Evolutionary conservation across 2,888 invertebrate species (phyloP).

Genomic region (Mimumesa dahlbomi): DNA sequence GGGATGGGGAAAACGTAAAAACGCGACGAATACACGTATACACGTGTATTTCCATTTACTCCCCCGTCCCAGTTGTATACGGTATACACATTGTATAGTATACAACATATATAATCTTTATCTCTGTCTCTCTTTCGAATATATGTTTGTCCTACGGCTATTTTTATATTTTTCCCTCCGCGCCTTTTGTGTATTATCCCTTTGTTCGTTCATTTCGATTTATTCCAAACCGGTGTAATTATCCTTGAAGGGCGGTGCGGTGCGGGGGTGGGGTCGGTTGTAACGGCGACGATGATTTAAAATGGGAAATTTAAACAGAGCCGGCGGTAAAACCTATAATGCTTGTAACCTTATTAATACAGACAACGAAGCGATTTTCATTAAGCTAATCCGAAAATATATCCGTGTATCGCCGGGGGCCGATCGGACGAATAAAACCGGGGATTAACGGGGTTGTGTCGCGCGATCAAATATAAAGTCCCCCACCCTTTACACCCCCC

Average conservation of each 20-base stretch:
- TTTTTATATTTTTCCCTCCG: constrained; percentile 3
- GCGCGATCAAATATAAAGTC: constrained; percentile 23
- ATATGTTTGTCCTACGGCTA: neutral
- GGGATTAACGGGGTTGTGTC: constrained; percentile 8
- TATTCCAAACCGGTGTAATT: constrained; percentile 36
- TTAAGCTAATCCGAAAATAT: constrained; percentile 37
- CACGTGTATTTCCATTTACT: no score
- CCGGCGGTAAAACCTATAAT: constrained; percentile 9
- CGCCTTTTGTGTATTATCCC: neutral
- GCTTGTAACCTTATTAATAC: constrained; percentile 49
- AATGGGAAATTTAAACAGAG: constrained; percentile 37
- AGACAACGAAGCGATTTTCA: constrained; percentile 42
- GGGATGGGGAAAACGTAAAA: neutral
- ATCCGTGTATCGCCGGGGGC: neutral
- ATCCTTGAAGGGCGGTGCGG: constrained; percentile 16
- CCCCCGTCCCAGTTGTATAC: no score
- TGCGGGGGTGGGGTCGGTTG: no score
- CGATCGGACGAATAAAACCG: constrained; percentile 12
- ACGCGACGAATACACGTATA: neutral
- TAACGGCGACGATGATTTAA: constrained; percentile 27
- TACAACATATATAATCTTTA: no score
- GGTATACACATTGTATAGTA: no score
- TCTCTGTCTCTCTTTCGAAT: neutral
- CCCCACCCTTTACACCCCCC: constrained; percentile 30
- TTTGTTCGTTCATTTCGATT: constrained; percentile 21